Base-by-base conservation (phyloP, 2,113 vertebrate species). In the Furnarius figulus region DNA sequence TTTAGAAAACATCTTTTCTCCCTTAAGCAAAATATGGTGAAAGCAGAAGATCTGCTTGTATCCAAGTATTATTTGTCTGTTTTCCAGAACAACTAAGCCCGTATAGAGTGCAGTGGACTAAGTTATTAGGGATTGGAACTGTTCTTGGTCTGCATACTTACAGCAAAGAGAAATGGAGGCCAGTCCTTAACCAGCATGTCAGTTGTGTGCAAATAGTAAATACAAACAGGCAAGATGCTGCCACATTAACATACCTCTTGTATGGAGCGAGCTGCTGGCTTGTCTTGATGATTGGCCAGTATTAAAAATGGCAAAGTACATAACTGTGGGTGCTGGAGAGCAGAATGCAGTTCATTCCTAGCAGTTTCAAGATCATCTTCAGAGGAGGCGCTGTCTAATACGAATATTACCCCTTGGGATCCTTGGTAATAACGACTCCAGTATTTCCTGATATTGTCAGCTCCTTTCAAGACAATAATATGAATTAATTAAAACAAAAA, bases 351-450 rank as follows among this genome's bases (percentile, higher is more conserved):
- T 98, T 99, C 99, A 80, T 99, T 99, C 72, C 99, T 99, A 85
- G 99, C 99, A 65, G 98, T 98, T 98, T 99, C 99, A 93, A 99
- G 98, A 90, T 99, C 99, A 85, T 99, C 99, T 96, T 99, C 99
- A 30, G 99, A 99, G 63, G 99, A 99, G 56, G 99, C 99, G 81
- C 99, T 99, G 98, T 99, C 99, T 97, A 99, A 98, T 63, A 99
- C 98, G 82, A 99, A 99, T 97, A 99, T 98, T 85, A 99, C 99
- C 46, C 99, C 99, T 98, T 99, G 99, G 62, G 99, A 99, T 90
- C 99, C 99, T 98, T 99, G 99, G 98, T 99, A 99, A 98, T 99
- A 99, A 94, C 99, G 99, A 96, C 99, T 99, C 99, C 99, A 99
- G 83, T 99, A 99, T 93, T 99, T 99, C 97, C 99, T 99, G 97